These are phyloP conservation scores for Potamarius usumacintae DNA, from an alignment of 2,113 vertebrate genomes.

Conservation along the genomic window DNA sequence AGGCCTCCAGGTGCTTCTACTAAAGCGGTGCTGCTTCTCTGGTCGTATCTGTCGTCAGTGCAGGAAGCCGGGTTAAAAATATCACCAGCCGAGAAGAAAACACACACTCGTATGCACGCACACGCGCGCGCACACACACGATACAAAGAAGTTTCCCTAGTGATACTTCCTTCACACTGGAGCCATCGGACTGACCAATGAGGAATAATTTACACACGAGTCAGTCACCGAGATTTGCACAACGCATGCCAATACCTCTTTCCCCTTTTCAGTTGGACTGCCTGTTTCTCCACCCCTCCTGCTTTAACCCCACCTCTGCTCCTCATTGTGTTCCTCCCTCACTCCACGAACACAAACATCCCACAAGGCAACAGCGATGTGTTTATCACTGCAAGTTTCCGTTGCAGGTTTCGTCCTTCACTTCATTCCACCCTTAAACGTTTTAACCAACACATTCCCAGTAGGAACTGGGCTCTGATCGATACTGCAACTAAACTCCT, in stretches of 20 bases:
- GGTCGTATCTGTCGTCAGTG: constrained; percentile 66
- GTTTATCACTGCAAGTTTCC: neutral
- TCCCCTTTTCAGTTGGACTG: constrained; percentile 49
- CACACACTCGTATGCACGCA: constrained; percentile 63
- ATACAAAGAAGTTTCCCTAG: constrained; percentile 72
- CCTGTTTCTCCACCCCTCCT: constrained; percentile 57
- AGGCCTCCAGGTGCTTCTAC: constrained; percentile 56
- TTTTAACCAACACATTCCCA: neutral
- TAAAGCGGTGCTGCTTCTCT: constrained; percentile 67
- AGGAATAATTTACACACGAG: constrained; percentile 57
- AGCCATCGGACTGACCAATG: constrained; percentile 68
- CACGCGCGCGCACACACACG: constrained; percentile 63
- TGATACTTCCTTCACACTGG: constrained; percentile 74
- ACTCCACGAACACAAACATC: constrained; percentile 38
- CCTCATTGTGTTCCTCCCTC: constrained; percentile 51
- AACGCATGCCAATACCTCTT: constrained; percentile 59
- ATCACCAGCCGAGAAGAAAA: constrained; percentile 70
- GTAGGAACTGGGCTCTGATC: neutral
- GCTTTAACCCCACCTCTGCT: constrained; percentile 46
- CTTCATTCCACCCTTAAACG: neutral
- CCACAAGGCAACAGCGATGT: neutral
- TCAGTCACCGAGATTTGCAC: constrained; percentile 57
- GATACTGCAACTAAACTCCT: neutral
- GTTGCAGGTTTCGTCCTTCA: neutral
- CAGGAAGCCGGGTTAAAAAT: constrained; percentile 77